Conservation (phyloP, 2,113 vertebrate genomes). For the Poeciliopsis prolifica region DNA sequence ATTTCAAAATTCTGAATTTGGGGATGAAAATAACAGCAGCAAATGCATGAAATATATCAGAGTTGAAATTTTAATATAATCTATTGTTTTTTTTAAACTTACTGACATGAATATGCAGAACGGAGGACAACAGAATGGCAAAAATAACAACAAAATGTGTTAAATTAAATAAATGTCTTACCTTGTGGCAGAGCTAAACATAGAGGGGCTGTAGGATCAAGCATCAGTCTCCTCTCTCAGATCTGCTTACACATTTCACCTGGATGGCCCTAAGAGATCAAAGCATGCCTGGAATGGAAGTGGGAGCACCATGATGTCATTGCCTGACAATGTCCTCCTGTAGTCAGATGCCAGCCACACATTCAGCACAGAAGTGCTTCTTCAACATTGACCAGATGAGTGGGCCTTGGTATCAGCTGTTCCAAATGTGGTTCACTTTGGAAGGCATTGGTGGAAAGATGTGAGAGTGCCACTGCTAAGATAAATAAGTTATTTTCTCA, state of each 20-base stretch:
- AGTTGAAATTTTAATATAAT: too few relatives aligned
- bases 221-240: slow-evolving; percentile 23
- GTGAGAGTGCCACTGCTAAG: slow-evolving; percentile 56
- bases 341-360: slow-evolving; percentile 39
- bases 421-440: slow-evolving; percentile 72
- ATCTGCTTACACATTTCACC: slow-evolving; percentile 52
- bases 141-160: neutral
- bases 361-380: slow-evolving; percentile 49
- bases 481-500: slow-evolving; percentile 72
- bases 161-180: neutral
- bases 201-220: slow-evolving; percentile 10
- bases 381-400: slow-evolving; percentile 67
- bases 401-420: slow-evolving; percentile 62
- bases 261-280: slow-evolving; percentile 61
- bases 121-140: neutral
- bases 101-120: neutral
- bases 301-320: slow-evolving; percentile 55
- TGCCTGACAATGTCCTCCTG: slow-evolving; percentile 54
- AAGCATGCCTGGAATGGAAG: slow-evolving; percentile 50
- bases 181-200: slow-evolving; percentile 3
- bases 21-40: too few relatives aligned
- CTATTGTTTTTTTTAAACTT: too few relatives aligned
- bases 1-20: too few relatives aligned
- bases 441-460: slow-evolving; percentile 67
- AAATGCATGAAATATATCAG: too few relatives aligned